These are phyloP conservation scores for Hydra vulgaris DNA, from an alignment of 30 jellyfish, hydroid and myxozoan species.

Conservation along the genomic window DNA sequence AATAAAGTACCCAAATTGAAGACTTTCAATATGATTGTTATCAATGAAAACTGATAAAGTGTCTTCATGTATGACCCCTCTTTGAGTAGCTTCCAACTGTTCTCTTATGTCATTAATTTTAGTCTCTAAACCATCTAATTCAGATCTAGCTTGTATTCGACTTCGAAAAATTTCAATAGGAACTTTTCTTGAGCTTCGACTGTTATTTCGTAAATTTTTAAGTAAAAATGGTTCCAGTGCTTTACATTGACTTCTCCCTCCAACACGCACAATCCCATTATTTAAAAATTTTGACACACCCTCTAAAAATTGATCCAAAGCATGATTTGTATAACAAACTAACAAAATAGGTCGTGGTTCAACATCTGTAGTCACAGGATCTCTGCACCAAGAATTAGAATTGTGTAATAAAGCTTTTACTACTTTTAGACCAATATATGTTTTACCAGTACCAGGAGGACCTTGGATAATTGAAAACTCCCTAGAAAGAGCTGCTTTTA, in stretches of 20 bases:
- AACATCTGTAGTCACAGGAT: background rate
- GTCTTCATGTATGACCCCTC: no score
- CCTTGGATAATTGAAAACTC: conserved; percentile 48
- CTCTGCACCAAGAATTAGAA: background rate
- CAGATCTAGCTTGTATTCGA: no score
- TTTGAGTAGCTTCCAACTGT: no score
- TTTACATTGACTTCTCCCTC: conserved; percentile 46
- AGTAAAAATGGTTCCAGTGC: conserved; percentile 20
- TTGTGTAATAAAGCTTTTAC: conserved; percentile 37
- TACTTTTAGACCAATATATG: conserved; percentile 47
- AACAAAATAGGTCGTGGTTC: conserved; percentile 25
- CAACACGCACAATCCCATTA: conserved; percentile 36
- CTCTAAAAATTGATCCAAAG: conserved; percentile 65
- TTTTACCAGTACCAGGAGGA: conserved; percentile 89
- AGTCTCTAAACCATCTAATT: no score
- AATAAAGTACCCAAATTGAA: no score
- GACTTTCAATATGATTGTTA: no score
- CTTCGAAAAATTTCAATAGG: no score
- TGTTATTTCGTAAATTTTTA: no score
- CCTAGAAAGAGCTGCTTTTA: conserved; percentile 12
- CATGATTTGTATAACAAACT: conserved; percentile 73
- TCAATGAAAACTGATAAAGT: no score
- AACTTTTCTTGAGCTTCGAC: no score
- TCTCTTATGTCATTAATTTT: no score
- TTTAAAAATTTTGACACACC: conserved; percentile 43